Base-by-base conservation (phyloP, 2,797 vertebrate genomes). In the Epinephelus malabaricus region DNA sequence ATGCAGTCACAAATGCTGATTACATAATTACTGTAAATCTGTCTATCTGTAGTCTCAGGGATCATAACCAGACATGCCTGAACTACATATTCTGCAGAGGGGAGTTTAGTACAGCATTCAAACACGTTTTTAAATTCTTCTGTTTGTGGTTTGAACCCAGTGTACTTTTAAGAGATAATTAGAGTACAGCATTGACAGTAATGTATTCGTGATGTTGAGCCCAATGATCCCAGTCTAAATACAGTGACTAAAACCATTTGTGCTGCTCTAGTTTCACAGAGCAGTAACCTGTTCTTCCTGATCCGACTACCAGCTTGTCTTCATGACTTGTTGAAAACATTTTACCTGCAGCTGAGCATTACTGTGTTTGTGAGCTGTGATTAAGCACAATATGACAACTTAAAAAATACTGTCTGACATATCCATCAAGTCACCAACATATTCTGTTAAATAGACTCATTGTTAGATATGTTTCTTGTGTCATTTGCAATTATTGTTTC, bases 261-360 rank as follows among this genome's bases (percentile, higher is more conserved):
- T 23, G 9, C 1, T 17, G 13, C 17, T 53, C 23, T 40, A 61
- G 7, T 38, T 49, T 45, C 30, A 50, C 12, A 56, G 17, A 69
- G 13, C 25, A 34, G 25, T 50, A 64, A 63, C 38, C 60, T 68
- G 49, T 54, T 62, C 49, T 55, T 62, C 55, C 46, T 51, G 25
- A 71, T 61, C 69, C 15, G 8, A 30, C 19, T 30, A 19, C 63
- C 3, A 45, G 40, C 62, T 12, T 30, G 25, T 15, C 49, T 47
- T 10, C 8, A 46, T n/a, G 12, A 38, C 14, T 62, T 50, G 65
- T 10, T 49, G 40, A 47, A 19, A 47, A 30, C 19, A 59, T 15
- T 47, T 17, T 27, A 9, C 38, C 34, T 15, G 27, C 53, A 58
- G 46, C 34, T 54, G 10, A 65, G 30, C 21, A 34, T 53, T 45